phyloP scores from a whole-genome alignment of 2,113 vertebrate genomes.

The Aegypius monachus region DNA sequence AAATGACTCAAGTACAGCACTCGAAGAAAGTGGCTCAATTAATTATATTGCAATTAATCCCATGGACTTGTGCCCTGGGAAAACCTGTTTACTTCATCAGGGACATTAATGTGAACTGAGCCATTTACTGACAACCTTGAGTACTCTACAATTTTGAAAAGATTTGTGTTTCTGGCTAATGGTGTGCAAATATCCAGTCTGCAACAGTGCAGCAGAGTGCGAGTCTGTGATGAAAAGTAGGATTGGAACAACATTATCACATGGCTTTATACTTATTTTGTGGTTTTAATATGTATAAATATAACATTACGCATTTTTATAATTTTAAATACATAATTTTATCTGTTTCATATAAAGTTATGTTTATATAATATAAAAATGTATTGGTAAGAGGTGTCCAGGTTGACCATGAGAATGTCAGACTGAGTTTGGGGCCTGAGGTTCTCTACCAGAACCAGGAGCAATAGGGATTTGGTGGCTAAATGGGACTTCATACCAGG shows the following conservation, averaged over 20 bases:
- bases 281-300: neutral
- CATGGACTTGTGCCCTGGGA: neutral
- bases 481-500: neutral
- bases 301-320: neutral
- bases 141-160: neutral
- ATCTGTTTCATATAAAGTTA: neutral
- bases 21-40: neutral
- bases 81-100: neutral
- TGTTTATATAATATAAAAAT: neutral
- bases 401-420: neutral
- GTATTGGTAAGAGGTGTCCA: neutral
- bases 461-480: neutral
- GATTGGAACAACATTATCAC: neutral
- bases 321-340: neutral
- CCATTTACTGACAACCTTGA: neutral
- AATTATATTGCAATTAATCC: slow-evolving; percentile 9
- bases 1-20: neutral
- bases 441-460: neutral
- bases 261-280: neutral
- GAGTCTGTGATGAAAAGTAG: neutral
- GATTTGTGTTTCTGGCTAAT: neutral
- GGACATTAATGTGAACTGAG: neutral
- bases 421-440: neutral
- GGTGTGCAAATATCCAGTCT: neutral
- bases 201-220: neutral